Conservation (phyloP, 2,797 vertebrate species). For the Masticophis lateralis region DNA sequence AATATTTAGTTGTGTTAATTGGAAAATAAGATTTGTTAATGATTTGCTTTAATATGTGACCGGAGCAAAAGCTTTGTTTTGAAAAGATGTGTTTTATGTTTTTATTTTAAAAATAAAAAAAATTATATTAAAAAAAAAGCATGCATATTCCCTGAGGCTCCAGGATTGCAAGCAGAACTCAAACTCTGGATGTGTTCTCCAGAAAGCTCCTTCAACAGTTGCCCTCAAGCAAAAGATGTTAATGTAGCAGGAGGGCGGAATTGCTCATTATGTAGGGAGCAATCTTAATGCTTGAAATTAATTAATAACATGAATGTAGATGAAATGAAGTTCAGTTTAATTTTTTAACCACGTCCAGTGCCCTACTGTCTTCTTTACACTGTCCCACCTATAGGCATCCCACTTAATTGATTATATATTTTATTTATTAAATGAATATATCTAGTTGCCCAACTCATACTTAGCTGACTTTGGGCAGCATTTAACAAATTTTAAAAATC, state of each 20-base stretch:
- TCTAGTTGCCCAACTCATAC: background rate
- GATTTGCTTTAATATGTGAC: too few relatives aligned
- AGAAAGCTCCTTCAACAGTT: background rate
- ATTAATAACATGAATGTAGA: background rate
- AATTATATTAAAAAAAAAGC: background rate
- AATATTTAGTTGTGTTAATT: too few relatives aligned
- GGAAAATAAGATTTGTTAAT: too few relatives aligned
- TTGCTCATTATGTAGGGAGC: background rate
- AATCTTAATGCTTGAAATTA: background rate
- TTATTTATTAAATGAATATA: background rate
- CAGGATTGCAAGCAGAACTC: background rate
- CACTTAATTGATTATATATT: background rate
- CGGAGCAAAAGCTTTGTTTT: too few relatives aligned
- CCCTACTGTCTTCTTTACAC: background rate
- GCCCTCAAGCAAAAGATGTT: background rate
- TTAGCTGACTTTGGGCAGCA: background rate
- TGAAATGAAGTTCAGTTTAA: background rate
- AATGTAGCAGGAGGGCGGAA: background rate
- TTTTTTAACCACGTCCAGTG: background rate
- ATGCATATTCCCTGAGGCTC: background rate
- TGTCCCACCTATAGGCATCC: background rate
- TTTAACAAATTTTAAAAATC: background rate
- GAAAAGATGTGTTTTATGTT: too few relatives aligned
- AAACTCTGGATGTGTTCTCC: background rate
- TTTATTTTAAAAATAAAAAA: too few relatives aligned